These are phyloP conservation scores for Microcebus jonahi DNA, from an alignment of 2,113 vertebrate genomes.

Conservation along the genomic window DNA sequence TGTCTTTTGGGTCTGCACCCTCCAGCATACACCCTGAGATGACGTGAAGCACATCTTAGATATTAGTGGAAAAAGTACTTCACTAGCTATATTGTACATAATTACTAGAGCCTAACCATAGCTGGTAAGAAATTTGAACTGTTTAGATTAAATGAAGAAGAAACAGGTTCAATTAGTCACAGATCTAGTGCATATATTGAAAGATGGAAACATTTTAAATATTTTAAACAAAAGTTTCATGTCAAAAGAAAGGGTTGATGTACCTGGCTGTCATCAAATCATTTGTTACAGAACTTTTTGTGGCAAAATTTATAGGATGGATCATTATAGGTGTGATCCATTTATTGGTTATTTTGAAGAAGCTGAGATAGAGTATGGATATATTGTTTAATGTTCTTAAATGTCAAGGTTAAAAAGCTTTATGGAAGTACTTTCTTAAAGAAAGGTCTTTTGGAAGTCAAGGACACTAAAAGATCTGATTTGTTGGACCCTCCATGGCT, in stretches of 20 bases:
- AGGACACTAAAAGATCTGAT: not conserved
- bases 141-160: not conserved
- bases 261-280: not conserved
- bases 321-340: not conserved
- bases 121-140: not conserved
- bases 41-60: not conserved
- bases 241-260: not conserved
- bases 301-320: not conserved
- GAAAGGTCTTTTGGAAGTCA: not conserved
- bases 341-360: slow-evolving; percentile 5
- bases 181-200: not conserved
- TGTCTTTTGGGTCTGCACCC: not conserved
- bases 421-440: slow-evolving; percentile 1
- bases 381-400: not conserved
- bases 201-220: not conserved
- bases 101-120: not conserved
- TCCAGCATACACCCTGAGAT: not conserved
- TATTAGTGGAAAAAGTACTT: not conserved
- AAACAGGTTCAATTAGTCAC: not conserved
- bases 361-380: not conserved
- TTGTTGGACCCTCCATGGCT: not conserved
- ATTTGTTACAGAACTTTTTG: not conserved
- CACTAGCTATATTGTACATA: not conserved
- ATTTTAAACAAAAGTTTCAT: not conserved
- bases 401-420: slow-evolving; percentile 12